These are phyloP conservation scores for Aquatica leii DNA, from an alignment of 2,888 invertebrate genomes.

Conservation along the genomic window DNA sequence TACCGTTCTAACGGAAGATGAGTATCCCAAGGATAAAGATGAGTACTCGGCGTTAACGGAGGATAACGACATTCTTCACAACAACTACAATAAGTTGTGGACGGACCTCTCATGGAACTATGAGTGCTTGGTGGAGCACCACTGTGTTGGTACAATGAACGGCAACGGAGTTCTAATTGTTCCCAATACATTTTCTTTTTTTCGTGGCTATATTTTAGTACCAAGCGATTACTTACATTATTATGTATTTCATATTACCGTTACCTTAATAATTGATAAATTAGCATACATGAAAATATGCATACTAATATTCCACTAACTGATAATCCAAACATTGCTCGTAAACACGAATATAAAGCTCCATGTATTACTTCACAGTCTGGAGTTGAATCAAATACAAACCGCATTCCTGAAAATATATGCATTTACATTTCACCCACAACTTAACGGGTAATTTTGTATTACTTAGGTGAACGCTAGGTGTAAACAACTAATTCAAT, in stretches of 20 bases:
- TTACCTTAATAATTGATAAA: constrained; percentile 85
- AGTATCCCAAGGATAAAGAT: constrained; percentile 68
- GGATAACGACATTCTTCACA: constrained; percentile 75
- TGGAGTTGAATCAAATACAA: constrained; percentile 86
- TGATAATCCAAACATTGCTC: constrained; percentile 90
- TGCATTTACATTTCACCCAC: background rate
- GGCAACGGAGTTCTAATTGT: constrained; percentile 83
- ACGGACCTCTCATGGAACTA: constrained; percentile 59
- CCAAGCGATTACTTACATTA: background rate
- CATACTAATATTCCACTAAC: constrained; percentile 90
- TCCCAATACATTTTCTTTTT: constrained; percentile 96
- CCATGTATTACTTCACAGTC: constrained; percentile 93
- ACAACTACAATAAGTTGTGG: constrained; percentile 68
- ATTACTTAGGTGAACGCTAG: too few species aligned
- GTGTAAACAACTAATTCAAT: too few species aligned
- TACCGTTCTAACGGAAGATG: constrained; percentile 59
- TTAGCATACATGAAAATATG: constrained; percentile 92
- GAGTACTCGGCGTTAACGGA: constrained; percentile 64
- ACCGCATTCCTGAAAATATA: constrained; percentile 68
- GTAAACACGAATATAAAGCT: constrained; percentile 84
- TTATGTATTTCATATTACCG: too few species aligned
- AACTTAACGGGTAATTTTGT: too few species aligned
- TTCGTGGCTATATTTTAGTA: constrained; percentile 73
- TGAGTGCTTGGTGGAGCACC: constrained; percentile 55
- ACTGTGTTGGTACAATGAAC: constrained; percentile 74